Percentiles rank a stretch among this genome's conserved stretches.
phyloP scores from a whole-genome alignment of 2,113 vertebrate genomes.

The Zootoca vivipara region DNA sequence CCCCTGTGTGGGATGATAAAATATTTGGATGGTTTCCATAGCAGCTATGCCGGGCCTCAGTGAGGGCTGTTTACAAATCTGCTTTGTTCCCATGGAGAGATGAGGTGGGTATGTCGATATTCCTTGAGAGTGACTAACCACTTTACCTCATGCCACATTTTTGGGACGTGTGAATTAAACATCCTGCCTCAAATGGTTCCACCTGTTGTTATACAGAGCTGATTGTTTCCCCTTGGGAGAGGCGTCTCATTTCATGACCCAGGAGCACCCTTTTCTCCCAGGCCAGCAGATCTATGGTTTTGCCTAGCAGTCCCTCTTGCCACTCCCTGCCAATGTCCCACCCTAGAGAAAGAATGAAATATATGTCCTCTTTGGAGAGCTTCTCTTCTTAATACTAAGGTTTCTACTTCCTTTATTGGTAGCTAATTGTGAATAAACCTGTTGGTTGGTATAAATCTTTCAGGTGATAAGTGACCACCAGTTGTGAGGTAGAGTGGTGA shows the following conservation, averaged over 20 bases:
- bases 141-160: neutral
- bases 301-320: neutral
- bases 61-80: constrained; percentile 30
- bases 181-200: no score
- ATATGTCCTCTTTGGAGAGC: neutral
- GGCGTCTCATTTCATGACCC: neutral
- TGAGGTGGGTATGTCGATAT: constrained; percentile 49
- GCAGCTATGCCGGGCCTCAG: neutral
- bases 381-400: neutral
- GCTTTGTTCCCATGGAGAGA: constrained; percentile 39
- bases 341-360: neutral
- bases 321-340: no score
- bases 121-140: constrained; percentile 48
- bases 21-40: constrained; percentile 64
- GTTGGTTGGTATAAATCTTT: neutral
- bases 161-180: neutral
- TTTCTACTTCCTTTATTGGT: neutral
- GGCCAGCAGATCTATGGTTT: neutral
- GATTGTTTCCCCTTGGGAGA: neutral
- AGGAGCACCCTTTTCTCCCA: neutral
- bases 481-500: neutral
- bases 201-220: neutral
- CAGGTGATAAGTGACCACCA: no score
- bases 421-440: neutral
- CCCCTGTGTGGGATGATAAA: constrained; percentile 45